Base-by-base conservation (phyloP, 2,888 invertebrate genomes). In the Stenchaetothrips biformis region DNA sequence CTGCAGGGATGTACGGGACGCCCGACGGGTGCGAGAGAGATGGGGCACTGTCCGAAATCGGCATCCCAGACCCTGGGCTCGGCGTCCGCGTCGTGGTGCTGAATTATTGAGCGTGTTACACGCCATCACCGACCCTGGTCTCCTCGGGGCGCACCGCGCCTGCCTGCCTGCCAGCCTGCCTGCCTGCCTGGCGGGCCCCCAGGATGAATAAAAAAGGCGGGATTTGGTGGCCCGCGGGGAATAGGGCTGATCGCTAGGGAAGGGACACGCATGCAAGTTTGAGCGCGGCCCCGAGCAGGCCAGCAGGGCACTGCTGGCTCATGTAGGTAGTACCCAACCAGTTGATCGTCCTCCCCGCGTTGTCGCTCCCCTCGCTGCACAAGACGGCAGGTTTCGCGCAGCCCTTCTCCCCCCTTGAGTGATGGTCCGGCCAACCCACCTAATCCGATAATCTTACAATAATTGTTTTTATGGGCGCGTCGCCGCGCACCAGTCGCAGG, bases 361-460 rank as follows among this genome's bases (percentile, higher is more conserved):
- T n/a, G 62, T 7, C 62, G 18, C 62, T 7, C 62, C n/a, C 62
- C 67, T 9, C 67, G 7, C 67, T 2, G 37, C 37, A 37, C 37
- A 37, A 37, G 37, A 37, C 37, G 37, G 37, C 37, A 37, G 37
- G n/a, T n/a, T n/a, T n/a, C n/a, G n/a, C 4, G 37, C 37, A 37
- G 37, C 37, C 37, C 37, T 37, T 37, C 37, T 37, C 37, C 37
- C 37, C 37, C 37, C 37, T 37, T 37, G 37, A 37, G 37, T 37
- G 37, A 37, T 37, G 37, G 37, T 37, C 37, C 37, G 21, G 21
- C 21, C 67, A 21, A 25, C 67, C 67, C 67, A 74, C 67, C 67
- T 74, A 74, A 74, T 74, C 67, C 67, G 67, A 25, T 74, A 74
- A 74, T 74, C 67, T 74, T 21, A 74, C 25, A 21, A 74, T 74